Evolutionary conservation across 2,797 vertebrate species (phyloP).

Genomic region (Gymnoscopelus braueri): DNA sequence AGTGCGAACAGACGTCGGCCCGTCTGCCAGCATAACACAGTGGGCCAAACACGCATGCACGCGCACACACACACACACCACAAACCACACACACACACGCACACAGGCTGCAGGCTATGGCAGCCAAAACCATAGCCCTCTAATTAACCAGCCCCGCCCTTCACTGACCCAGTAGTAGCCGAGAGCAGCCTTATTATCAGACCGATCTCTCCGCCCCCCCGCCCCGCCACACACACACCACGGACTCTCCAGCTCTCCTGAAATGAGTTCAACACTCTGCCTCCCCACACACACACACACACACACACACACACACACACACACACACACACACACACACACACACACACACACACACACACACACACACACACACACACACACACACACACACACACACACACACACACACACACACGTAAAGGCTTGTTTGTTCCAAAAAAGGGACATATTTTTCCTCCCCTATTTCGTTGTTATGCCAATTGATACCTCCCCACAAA

Average conservation of each 20-base stretch:
- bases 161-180: conserved; percentile 53
- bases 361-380: no score
- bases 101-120: conserved; percentile 46
- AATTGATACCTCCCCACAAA: no score
- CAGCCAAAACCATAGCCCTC: conserved; percentile 53
- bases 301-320: background rate
- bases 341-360: conserved; percentile 29
- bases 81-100: conserved; percentile 6
- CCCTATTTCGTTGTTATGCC: no score
- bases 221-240: background rate
- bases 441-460: no score
- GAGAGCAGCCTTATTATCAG: conserved; percentile 58
- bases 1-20: no score
- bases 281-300: background rate
- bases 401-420: no score
- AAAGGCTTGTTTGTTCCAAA: no score
- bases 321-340: conserved; percentile 10
- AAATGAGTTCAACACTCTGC: no score
- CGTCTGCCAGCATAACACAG: background rate
- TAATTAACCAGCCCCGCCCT: conserved; percentile 71
- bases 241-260: background rate
- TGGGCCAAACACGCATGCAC: background rate
- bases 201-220: conserved; percentile 26
- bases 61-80: background rate
- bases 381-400: no score